These are phyloP conservation scores for Stegodyphus dumicola DNA, from an alignment of 1,140 invertebrate genomes.

Conservation along the genomic window DNA sequence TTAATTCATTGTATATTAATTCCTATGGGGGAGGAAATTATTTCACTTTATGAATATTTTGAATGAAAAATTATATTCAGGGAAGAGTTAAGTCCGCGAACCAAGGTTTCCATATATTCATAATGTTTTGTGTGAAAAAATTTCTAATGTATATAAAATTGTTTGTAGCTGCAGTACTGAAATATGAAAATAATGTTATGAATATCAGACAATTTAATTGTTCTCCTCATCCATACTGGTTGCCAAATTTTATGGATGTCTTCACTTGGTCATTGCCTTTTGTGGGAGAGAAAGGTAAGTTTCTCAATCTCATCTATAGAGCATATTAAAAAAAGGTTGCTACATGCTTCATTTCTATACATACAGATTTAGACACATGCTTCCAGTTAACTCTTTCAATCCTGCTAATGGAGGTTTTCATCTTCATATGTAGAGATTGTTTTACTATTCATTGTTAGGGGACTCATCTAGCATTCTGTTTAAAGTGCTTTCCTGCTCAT, in stretches of 20 bases:
- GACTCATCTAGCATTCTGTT: too few relatives aligned
- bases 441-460: too few relatives aligned
- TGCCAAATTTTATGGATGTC: conserved; percentile 99
- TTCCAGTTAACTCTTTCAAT: too few relatives aligned
- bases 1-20: not conserved
- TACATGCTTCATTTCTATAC: too few relatives aligned
- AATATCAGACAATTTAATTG: conserved; percentile 99
- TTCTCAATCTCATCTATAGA: not conserved
- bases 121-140: not conserved
- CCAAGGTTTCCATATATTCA: too few relatives aligned
- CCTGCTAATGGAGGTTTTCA: too few relatives aligned
- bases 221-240: conserved; percentile 99
- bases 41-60: not conserved
- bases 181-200: conserved; percentile 99
- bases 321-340: too few relatives aligned
- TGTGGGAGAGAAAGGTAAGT: conserved; percentile 91
- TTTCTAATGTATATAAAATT: not conserved
- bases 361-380: too few relatives aligned
- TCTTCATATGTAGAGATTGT: too few relatives aligned
- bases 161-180: conserved; percentile 90
- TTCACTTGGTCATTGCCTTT: conserved; percentile 99
- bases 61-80: not conserved
- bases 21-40: not conserved
- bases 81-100: too few relatives aligned
- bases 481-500: too few relatives aligned